Evolutionary conservation across 2,888 invertebrate genomes (phyloP).

Genomic region (Limenitis camilla): DNA sequence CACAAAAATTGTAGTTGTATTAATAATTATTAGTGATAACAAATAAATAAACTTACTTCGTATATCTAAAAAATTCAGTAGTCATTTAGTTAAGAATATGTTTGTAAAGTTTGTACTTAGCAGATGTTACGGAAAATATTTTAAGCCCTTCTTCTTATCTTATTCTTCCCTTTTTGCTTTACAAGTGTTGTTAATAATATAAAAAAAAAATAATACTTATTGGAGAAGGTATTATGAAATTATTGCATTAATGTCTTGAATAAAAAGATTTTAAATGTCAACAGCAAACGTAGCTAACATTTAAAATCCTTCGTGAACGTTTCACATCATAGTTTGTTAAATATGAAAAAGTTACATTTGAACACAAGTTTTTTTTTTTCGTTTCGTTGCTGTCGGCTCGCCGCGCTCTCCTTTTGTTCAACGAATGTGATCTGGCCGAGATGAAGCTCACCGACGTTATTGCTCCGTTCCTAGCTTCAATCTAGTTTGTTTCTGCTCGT

Average conservation of each 20-base stretch:
- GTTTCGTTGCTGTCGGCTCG: conserved; percentile 50
- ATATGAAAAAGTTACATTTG: conserved; percentile 64
- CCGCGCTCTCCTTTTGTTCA: conserved; percentile 62
- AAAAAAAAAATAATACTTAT: too few relatives aligned
- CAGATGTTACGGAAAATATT: too few relatives aligned
- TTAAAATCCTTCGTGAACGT: conserved; percentile 35
- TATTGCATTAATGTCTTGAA: conserved; percentile 6
- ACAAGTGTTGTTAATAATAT: too few relatives aligned
- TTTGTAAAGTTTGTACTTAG: too few relatives aligned
- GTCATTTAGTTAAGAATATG: too few relatives aligned
- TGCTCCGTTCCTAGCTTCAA: conserved; percentile 55
- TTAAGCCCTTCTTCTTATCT: too few relatives aligned
- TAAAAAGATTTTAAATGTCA: conserved; percentile 8
- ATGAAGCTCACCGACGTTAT: conserved; percentile 62
- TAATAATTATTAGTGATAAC: too few relatives aligned
- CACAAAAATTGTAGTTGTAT: too few relatives aligned
- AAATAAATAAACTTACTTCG: too few relatives aligned
- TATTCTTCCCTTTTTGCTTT: too few relatives aligned
- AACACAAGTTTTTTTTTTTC: conserved; percentile 51
- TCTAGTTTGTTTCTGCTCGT: conserved; percentile 56
- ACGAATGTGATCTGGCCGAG: conserved; percentile 68
- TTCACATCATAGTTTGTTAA: conserved; percentile 56
- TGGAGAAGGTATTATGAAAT: conserved; percentile 1
- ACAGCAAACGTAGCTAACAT: conserved; percentile 19
- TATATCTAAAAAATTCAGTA: too few relatives aligned